Conservation (phyloP, 2,797 vertebrate species). For the Siniperca undulata region DNA sequence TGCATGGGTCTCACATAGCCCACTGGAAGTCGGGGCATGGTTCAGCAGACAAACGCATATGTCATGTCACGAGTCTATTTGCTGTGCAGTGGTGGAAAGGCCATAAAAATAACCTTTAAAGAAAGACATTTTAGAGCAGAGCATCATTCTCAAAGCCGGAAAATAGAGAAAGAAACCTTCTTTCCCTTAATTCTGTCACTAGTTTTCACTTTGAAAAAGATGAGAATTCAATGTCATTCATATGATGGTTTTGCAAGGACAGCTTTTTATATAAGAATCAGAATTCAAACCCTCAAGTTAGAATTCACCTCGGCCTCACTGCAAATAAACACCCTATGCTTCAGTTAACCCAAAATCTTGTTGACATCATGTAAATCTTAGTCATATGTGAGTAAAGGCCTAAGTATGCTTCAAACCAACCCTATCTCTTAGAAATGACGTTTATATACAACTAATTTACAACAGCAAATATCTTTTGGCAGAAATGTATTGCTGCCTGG, state of each 20-base stretch:
- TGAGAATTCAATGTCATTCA: background rate
- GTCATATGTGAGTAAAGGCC: background rate
- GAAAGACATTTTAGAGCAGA: conserved; percentile 43
- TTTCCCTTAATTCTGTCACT: background rate
- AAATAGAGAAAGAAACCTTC: background rate
- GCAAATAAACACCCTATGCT: background rate
- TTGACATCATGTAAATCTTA: background rate
- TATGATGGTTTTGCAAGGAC: background rate
- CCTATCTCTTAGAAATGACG: background rate
- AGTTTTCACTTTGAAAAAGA: background rate
- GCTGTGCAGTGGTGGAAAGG: conserved; percentile 59
- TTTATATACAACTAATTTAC: background rate
- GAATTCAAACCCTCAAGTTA: background rate
- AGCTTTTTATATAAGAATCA: background rate
- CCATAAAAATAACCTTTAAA: conserved; percentile 66
- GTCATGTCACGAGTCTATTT: conserved; percentile 77
- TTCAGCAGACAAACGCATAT: conserved; percentile 76
- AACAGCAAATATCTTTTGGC: background rate
- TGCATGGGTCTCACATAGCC: conserved; percentile 47
- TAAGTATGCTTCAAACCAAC: background rate
- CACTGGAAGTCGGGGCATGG: conserved; percentile 62
- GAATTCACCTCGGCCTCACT: background rate
- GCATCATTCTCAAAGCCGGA: conserved; percentile 39
- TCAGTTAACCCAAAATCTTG: background rate
- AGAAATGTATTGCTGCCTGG: background rate